phyloP scores from a whole-genome alignment of 2,888 invertebrate species.

The Notodonta ziczac region DNA sequence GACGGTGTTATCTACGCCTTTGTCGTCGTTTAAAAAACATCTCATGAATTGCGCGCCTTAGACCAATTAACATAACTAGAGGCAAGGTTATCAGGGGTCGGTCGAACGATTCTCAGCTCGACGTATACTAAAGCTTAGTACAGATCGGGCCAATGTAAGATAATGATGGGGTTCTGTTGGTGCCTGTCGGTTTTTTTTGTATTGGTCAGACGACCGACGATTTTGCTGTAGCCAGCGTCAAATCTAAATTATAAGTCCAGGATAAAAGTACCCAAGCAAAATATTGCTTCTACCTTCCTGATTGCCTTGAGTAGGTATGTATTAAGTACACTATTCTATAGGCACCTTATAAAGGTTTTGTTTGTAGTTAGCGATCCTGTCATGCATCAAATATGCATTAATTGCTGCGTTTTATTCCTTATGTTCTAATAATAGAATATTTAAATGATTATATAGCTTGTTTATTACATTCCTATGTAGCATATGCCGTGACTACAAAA shows the following conservation, averaged over 20 bases:
- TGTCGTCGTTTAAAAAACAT: conserved; percentile 16
- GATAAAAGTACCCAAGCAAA: not conserved
- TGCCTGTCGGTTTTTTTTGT: too few relatives aligned
- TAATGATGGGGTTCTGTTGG: too few relatives aligned
- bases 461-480: too few relatives aligned
- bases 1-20: conserved; percentile 6
- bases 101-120: conserved; percentile 34
- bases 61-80: conserved; percentile 50
- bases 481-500: too few relatives aligned
- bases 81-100: conserved; percentile 58
- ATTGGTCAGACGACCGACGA: not conserved
- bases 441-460: too few relatives aligned
- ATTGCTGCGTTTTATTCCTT: conserved; percentile 5
- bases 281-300: conserved; percentile 10
- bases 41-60: conserved; percentile 21
- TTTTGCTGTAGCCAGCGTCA: not conserved
- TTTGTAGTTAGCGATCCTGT: not conserved
- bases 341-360: too few relatives aligned
- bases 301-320: conserved; percentile 6
- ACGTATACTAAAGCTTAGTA: conserved; percentile 18
- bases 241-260: not conserved
- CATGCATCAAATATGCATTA: not conserved
- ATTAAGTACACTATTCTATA: too few relatives aligned
- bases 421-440: too few relatives aligned
- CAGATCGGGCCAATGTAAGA: not conserved